Evolutionary conservation across 2,113 vertebrate species (phyloP).

Genomic region (Suricata suricatta): DNA sequence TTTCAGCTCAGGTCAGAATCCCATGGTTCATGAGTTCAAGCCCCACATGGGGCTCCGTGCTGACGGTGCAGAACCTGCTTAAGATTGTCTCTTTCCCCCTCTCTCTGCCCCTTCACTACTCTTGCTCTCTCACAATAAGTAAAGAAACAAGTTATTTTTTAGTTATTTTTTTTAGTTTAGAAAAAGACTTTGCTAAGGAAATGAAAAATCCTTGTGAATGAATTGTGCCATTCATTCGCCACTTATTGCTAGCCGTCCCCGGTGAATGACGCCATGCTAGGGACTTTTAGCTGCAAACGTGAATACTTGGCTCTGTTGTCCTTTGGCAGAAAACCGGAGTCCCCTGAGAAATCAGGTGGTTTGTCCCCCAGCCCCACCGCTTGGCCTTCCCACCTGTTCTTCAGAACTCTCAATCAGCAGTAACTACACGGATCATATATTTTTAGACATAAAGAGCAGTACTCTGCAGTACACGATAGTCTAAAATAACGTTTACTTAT

Average conservation of each 20-base stretch:
- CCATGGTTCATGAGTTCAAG: too few species aligned
- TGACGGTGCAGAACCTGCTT: too few species aligned
- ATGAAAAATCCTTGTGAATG: not conserved
- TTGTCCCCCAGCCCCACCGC: not conserved
- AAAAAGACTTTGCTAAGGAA: not conserved
- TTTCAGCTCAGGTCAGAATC: too few species aligned
- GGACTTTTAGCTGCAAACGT: not conserved
- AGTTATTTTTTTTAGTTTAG: too few species aligned
- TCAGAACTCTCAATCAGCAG: conserved; percentile 26
- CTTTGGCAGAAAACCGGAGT: not conserved
- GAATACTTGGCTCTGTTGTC: not conserved
- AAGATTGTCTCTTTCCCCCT: too few species aligned
- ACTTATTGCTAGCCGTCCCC: not conserved
- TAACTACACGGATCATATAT: not conserved
- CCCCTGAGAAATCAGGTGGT: not conserved
- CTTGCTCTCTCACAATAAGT: too few species aligned
- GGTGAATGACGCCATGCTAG: not conserved
- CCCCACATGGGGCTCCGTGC: too few species aligned
- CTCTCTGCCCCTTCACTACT: too few species aligned
- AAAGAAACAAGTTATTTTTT: too few species aligned
- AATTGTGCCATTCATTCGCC: not conserved
- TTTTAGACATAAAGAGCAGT: conserved; percentile 37
- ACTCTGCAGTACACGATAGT: not conserved
- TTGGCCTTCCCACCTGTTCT: conserved; percentile 19
- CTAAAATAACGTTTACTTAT: conserved; percentile 27